phyloP scores from a whole-genome alignment of 2,797 vertebrate species.

The Sebastiscus albofasciatus region DNA sequence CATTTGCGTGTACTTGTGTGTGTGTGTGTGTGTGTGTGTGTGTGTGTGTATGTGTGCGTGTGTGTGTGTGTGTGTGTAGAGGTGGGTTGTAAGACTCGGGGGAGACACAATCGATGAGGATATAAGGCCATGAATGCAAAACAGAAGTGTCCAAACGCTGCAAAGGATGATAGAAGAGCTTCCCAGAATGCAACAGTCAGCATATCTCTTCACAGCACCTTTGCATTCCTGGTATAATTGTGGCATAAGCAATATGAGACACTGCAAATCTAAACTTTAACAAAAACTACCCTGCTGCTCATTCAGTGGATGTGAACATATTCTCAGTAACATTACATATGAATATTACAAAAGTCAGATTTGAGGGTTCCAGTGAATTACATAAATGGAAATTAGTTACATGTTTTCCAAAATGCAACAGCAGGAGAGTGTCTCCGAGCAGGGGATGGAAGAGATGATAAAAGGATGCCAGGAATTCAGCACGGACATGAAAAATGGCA shows the following conservation, averaged over 20 bases:
- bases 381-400: neutral
- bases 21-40: neutral
- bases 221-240: neutral
- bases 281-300: neutral
- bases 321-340: neutral
- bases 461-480: conserved; percentile 31
- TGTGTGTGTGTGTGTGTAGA: neutral
- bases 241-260: conserved; percentile 1
- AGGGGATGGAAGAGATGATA: conserved; percentile 10
- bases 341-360: neutral
- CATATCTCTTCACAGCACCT: conserved; percentile 16
- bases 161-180: conserved; percentile 10
- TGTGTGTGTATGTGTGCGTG: neutral
- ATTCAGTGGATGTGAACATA: conserved; percentile 1
- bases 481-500: conserved; percentile 46
- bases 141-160: conserved; percentile 39
- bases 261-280: neutral
- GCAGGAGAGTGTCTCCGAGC: neutral
- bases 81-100: conserved; percentile 4
- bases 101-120: conserved; percentile 55
- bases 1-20: neutral
- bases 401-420: neutral
- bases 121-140: conserved; percentile 65
- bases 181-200: conserved; percentile 39
- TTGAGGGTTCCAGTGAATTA: neutral